Evolutionary conservation across 1,140 invertebrate species (phyloP), one percentile per base, ranked within the genome.

Genomic region (Achatina immaculata): DNA sequence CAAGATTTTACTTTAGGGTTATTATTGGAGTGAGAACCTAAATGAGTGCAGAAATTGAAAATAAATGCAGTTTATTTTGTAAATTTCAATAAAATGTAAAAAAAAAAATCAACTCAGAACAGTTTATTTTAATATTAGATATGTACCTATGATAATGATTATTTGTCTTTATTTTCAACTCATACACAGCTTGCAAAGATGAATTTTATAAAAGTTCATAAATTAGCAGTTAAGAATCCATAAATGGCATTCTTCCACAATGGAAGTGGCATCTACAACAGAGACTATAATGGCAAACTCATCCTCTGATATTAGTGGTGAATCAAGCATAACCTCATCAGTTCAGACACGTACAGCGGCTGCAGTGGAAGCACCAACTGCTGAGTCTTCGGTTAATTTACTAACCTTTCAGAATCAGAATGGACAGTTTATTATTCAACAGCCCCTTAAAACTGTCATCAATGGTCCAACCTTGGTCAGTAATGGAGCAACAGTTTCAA

Each of bases 401-500:
- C 68, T 78, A 24, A 78, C 76, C 36, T 58, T 78, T 34, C 76
- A 78, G 65, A 78, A 45, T 48, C 58, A 80, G 36, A 80, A 71
- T 72, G 78, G 78, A 4, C 78, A 71, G 48, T 42, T 80, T 21
- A 71, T 80, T 72, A 55, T 80, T 42, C 66, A 80, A 43, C 78
- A 80, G 40, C 78, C 78, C 1, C 16, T 51, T n/a, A 71, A 51
- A 40, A 55, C 65, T 7, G 24, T 45, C 45, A 72, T 31, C 38
- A 80, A 71, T 79, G 80, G 66, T 0, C 48, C 81, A 31, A 69
- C 62, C 40, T 48, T 78, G 42, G 75, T 75, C 2, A 80, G 65
- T 62, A 83, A 73, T 75, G 82, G 76, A 19, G 28, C 71, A 28
- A 51, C 78, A 0, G 40, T 83, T 36, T 62, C 83, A 38, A 55